Percentiles rank a stretch among this genome's conserved stretches.
These are phyloP conservation scores for Eunapius fragilis DNA, from an alignment of 37 sponge, comb jelly and placozoan genomes.

Conservation along the genomic window DNA sequence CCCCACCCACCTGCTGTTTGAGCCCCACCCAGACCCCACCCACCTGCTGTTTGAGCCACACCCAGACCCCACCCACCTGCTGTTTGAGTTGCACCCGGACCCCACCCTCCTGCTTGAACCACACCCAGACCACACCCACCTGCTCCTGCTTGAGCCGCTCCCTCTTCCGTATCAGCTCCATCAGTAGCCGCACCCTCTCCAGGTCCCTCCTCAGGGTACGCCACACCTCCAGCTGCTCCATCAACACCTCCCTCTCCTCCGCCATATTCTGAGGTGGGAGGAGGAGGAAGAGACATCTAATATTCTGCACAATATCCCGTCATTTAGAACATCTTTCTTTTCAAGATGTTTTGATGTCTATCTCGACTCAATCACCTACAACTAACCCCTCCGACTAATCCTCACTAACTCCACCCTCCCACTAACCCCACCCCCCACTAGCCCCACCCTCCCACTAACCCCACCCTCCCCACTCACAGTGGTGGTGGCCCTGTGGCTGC, in stretches of 20 bases:
- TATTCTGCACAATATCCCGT: neutral
- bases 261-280: constrained; percentile 57
- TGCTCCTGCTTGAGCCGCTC: constrained; percentile 94
- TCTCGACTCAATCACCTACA: too few species aligned
- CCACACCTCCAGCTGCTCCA: constrained; percentile 88
- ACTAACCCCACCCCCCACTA: too few species aligned
- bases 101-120: too few species aligned
- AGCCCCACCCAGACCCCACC: too few species aligned
- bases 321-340: too few species aligned
- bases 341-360: too few species aligned
- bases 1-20: too few species aligned
- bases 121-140: constrained; percentile 49
- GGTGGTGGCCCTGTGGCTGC: constrained; percentile 51
- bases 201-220: constrained; percentile 87
- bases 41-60: too few species aligned
- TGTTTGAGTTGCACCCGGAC: too few species aligned
- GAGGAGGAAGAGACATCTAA: neutral
- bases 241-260: constrained; percentile 75
- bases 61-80: too few species aligned
- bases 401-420: too few species aligned
- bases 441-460: constrained; percentile 9
- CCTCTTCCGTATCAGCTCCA: constrained; percentile 91
- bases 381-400: too few species aligned
- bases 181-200: constrained; percentile 89
- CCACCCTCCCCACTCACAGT: constrained; percentile 26